phyloP scores from a whole-genome alignment of 1,140 invertebrate genomes.

The Trissolcus basalis region DNA sequence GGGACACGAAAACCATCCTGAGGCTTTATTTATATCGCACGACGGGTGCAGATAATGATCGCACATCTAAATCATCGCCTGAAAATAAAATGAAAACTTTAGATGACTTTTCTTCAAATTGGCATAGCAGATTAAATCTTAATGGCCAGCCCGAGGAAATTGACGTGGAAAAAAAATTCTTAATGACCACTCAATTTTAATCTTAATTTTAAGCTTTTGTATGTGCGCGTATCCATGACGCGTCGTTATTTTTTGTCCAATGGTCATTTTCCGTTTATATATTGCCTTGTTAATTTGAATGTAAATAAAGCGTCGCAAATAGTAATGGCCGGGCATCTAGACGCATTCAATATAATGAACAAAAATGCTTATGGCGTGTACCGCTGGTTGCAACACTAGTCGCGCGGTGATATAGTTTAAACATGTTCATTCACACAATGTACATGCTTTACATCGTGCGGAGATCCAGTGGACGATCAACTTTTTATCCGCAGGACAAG shows the following conservation, averaged over 20 bases:
- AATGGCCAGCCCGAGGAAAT: slow-evolving; percentile 23
- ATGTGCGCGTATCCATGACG: too few species aligned
- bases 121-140: slow-evolving; percentile 55
- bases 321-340: slow-evolving; percentile 22
- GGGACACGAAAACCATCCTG: slow-evolving; percentile 43
- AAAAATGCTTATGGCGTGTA: slow-evolving; percentile 15
- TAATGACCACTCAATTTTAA: too few species aligned
- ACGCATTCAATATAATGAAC: slow-evolving; percentile 22
- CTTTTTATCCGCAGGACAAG: too few species aligned
- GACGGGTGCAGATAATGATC: slow-evolving; percentile 54
- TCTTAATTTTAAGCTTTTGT: too few species aligned
- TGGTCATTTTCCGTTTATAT: slow-evolving; percentile 42
- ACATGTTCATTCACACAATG: slow-evolving; percentile 23
- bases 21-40: slow-evolving; percentile 53
- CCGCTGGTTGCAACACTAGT: slow-evolving; percentile 30
- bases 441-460: slow-evolving; percentile 10
- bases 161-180: not conserved
- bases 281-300: slow-evolving; percentile 49
- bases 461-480: too few species aligned
- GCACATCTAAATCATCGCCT: slow-evolving; percentile 47
- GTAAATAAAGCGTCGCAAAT: slow-evolving; percentile 43
- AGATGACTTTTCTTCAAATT: slow-evolving; percentile 52
- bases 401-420: slow-evolving; percentile 2
- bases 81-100: slow-evolving; percentile 46
- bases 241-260: slow-evolving; percentile 19